Percentiles rank a stretch among this genome's conserved stretches.
These are phyloP conservation scores for Grallaria varia DNA, from an alignment of 2,113 vertebrate species.

Conservation along the genomic window DNA sequence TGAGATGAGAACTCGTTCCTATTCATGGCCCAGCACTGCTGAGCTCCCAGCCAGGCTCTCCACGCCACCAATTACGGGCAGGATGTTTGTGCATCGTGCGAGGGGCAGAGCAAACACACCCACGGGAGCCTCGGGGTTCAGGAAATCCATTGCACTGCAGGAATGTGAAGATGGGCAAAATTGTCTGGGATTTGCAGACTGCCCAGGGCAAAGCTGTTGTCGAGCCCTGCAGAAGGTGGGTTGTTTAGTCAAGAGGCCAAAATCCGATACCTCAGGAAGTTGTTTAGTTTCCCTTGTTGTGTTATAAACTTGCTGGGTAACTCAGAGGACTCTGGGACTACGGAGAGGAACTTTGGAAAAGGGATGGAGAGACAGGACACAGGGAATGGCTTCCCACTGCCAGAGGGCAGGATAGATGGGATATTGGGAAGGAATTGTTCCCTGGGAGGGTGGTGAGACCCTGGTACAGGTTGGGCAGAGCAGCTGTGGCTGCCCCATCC, in stretches of 20 bases:
- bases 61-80: not conserved
- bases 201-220: not conserved
- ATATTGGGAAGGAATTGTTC: not conserved
- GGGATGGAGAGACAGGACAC: not conserved
- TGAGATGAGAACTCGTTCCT: not conserved
- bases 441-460: not conserved
- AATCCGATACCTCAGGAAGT: too few relatives aligned
- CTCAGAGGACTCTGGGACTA: not conserved
- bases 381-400: not conserved
- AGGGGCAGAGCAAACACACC: not conserved
- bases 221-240: not conserved
- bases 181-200: rapidly evolving
- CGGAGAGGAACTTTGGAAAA: not conserved
- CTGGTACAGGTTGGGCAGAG: not conserved
- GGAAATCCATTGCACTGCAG: not conserved
- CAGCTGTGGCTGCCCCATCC: not conserved
- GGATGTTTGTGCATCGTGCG: not conserved
- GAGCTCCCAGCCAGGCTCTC: not conserved
- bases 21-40: not conserved
- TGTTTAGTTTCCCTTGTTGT: not conserved
- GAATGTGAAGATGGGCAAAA: not conserved
- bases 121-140: not conserved
- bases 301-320: not conserved
- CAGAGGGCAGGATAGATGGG: not conserved
- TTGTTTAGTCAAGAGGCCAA: not conserved